Conservation (phyloP, 2,113 vertebrate species). For the Diphyllodes magnificus region DNA sequence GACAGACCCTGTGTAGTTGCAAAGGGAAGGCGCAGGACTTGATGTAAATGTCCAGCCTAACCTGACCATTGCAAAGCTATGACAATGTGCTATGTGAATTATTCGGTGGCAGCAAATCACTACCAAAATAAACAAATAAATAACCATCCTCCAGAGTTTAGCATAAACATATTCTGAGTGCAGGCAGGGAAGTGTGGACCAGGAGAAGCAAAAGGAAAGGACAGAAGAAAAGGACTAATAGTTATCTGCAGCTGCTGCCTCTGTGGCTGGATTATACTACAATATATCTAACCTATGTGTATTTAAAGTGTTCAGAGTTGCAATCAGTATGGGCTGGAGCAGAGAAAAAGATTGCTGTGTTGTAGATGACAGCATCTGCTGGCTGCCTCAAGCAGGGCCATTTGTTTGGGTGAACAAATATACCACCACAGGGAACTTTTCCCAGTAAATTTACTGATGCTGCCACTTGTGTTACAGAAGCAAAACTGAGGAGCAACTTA, state of each 20-base stretch:
- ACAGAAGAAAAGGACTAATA: not conserved
- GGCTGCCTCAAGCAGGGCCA: not conserved
- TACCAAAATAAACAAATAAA: not conserved
- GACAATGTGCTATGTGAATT: not conserved
- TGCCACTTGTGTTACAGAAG: not conserved
- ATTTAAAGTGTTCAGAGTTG: not conserved
- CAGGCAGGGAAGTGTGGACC: not conserved
- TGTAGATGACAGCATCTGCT: slow-evolving; percentile 35
- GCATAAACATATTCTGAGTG: not conserved
- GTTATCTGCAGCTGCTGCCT: not conserved
- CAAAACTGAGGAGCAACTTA: slow-evolving; percentile 42
- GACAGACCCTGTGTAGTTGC: not conserved
- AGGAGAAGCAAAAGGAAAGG: not conserved
- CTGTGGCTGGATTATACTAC: not conserved
- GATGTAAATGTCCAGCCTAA: not conserved
- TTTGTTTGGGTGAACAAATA: slow-evolving; percentile 62
- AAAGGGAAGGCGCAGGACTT: not conserved
- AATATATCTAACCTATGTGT: not conserved
- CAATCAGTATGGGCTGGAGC: not conserved
- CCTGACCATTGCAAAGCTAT: not conserved
- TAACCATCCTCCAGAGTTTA: not conserved
- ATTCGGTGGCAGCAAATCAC: not conserved
- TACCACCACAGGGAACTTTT: slow-evolving; percentile 25
- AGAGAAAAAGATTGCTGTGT: not conserved
- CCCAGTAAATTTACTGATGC: slow-evolving; percentile 25